phyloP scores from a whole-genome alignment of 2,113 vertebrate genomes.

The Motacilla alba region DNA sequence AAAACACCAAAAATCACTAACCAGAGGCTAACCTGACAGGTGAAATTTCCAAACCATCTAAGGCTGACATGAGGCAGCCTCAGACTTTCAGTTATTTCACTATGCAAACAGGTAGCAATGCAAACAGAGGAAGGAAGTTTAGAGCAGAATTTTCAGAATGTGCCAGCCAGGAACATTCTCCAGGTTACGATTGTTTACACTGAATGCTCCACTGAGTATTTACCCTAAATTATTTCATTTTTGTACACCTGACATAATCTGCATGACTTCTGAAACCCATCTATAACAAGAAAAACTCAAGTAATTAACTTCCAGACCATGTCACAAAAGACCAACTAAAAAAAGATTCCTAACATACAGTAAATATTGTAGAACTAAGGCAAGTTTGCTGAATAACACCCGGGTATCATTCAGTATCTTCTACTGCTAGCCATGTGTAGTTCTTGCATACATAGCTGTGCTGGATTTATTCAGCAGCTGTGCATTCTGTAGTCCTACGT shows the following conservation, averaged over 20 bases:
- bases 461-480: conserved; percentile 8
- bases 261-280: background rate
- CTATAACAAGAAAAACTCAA: background rate
- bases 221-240: background rate
- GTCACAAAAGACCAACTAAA: background rate
- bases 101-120: background rate
- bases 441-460: background rate
- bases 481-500: background rate
- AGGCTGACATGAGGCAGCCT: background rate
- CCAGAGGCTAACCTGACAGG: background rate
- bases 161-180: background rate
- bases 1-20: background rate
- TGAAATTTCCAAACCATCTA: background rate
- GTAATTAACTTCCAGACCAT: background rate
- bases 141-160: background rate
- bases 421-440: background rate
- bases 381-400: background rate
- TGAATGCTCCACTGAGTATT: background rate
- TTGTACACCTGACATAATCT: background rate
- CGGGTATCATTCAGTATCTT: conserved; percentile 18
- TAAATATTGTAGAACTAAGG: background rate
- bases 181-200: background rate
- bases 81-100: background rate
- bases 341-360: background rate
- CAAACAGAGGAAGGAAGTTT: background rate